Conservation (phyloP, 2,797 vertebrate species). For the Enoplosus armatus region DNA sequence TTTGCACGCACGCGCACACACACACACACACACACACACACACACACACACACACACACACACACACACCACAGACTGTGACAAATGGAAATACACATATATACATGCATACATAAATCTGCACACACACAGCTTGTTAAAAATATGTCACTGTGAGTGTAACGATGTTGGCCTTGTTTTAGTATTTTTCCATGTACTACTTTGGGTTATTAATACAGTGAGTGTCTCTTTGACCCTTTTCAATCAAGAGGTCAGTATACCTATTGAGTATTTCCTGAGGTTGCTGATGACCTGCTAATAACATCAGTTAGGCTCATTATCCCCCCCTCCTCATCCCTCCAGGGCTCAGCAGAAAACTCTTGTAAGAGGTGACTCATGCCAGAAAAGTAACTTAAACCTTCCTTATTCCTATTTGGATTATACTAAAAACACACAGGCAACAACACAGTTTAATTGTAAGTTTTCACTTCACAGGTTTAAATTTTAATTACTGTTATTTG, state of each 20-base stretch:
- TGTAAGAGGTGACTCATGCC: constrained; percentile 36
- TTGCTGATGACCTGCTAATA: constrained; percentile 74
- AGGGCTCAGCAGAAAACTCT: constrained; percentile 54
- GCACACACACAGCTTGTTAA: not conserved
- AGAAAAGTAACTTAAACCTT: constrained; percentile 40
- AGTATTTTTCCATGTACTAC: constrained; percentile 6
- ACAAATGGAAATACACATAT: constrained; percentile 19
- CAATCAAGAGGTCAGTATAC: constrained; percentile 45
- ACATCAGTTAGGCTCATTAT: constrained; percentile 70
- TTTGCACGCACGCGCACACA: constrained; percentile 36
- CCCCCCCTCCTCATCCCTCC: constrained; percentile 35
- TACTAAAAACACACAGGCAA: constrained; percentile 18
- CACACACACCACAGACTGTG: constrained; percentile 24
- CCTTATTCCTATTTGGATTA: constrained; percentile 45
- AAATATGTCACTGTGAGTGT: constrained; percentile 18
- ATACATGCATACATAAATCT: constrained; percentile 7
- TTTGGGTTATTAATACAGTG: constrained; percentile 49
- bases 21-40: constrained; percentile 25
- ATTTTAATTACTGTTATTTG: constrained; percentile 53
- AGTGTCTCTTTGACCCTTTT: constrained; percentile 54
- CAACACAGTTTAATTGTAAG: constrained; percentile 4
- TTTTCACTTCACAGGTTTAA: constrained; percentile 43
- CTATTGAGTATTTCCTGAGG: constrained; percentile 52
- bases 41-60: not conserved
- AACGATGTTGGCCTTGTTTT: not conserved